Conservation (phyloP, 2,797 vertebrate genomes). For the Sphenodon punctatus region DNA sequence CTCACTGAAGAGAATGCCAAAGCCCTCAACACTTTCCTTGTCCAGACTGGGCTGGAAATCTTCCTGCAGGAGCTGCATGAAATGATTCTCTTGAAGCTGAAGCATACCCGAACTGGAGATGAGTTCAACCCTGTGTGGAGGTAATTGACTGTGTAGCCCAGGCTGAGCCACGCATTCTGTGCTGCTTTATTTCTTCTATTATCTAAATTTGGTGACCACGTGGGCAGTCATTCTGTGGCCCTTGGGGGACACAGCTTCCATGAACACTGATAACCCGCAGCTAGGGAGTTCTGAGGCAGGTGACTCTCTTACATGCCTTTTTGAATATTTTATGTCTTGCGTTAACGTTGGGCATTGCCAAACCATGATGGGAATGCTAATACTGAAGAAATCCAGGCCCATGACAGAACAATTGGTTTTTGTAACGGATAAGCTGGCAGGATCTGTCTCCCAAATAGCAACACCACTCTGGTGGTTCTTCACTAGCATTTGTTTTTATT, state of each 20-base stretch:
- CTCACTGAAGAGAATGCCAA: slow-evolving; percentile 69
- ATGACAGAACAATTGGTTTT: too few relatives aligned
- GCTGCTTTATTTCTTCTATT: neutral
- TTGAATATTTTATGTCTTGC: too few relatives aligned
- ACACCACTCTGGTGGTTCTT: too few relatives aligned
- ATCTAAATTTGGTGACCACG: neutral
- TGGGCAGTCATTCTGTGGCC: too few relatives aligned
- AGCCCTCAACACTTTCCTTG: slow-evolving; percentile 82
- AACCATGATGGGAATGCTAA: too few relatives aligned
- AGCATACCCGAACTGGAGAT: slow-evolving; percentile 64
- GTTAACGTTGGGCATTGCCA: too few relatives aligned
- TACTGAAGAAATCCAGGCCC: too few relatives aligned
- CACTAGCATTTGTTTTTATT: too few relatives aligned
- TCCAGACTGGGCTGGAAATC: slow-evolving; percentile 77
- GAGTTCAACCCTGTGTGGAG: slow-evolving; percentile 82
- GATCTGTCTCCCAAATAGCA: too few relatives aligned
- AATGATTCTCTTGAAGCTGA: slow-evolving; percentile 86
- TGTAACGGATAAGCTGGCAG: too few relatives aligned
- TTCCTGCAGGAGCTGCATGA: slow-evolving; percentile 93
- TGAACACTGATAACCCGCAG: neutral
- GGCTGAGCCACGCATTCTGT: fast-evolving
- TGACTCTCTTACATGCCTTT: too few relatives aligned
- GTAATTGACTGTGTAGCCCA: slow-evolving; percentile 64
- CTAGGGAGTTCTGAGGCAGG: neutral
- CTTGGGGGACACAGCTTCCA: too few relatives aligned